A percentile compares a stretch with the other conserved stretches of the same genome.
Evolutionary conservation across 2,888 invertebrate species (phyloP).

Genomic region (Sinodicranocentrus sp.): DNA sequence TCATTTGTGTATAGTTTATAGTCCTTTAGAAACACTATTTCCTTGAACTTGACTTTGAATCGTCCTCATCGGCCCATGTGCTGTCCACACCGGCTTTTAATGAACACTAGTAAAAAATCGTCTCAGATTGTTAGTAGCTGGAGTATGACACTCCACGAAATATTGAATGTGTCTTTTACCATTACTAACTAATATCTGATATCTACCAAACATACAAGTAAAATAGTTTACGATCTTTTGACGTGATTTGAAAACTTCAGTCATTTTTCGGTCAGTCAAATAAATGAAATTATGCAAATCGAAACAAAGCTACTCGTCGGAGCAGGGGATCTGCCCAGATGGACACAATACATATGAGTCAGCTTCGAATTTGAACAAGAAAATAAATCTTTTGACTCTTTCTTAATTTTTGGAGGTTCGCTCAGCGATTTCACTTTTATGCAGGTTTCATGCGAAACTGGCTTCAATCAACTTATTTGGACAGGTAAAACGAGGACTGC

Average conservation of each 20-base stretch:
- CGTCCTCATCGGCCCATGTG: not conserved
- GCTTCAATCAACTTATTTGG: conserved; percentile 17
- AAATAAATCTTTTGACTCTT: conserved; percentile 32
- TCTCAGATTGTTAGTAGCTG: not conserved
- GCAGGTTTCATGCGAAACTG: not conserved
- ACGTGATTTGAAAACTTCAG: conserved; percentile 40
- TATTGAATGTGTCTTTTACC: not conserved
- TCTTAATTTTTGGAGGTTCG: not conserved
- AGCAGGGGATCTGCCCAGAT: not conserved
- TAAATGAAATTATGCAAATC: conserved; percentile 6
- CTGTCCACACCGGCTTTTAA: not conserved
- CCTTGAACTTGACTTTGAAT: conserved; percentile 50
- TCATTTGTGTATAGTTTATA: not conserved
- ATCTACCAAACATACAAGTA: not conserved
- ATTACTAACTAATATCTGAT: not conserved
- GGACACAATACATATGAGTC: conserved; percentile 25
- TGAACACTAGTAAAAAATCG: conserved; percentile 19
- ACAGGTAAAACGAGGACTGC: not conserved
- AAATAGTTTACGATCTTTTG: conserved; percentile 25
- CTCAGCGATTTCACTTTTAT: not conserved
- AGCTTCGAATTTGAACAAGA: conserved; percentile 19
- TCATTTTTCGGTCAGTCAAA: not conserved
- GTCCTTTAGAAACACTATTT: not conserved
- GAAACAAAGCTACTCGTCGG: not conserved
- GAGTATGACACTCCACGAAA: conserved; percentile 11